Evolutionary conservation across 2,113 vertebrate species (phyloP), one percentile per base, ranked within the genome.

Genomic region (Amblyornis subalaris): DNA sequence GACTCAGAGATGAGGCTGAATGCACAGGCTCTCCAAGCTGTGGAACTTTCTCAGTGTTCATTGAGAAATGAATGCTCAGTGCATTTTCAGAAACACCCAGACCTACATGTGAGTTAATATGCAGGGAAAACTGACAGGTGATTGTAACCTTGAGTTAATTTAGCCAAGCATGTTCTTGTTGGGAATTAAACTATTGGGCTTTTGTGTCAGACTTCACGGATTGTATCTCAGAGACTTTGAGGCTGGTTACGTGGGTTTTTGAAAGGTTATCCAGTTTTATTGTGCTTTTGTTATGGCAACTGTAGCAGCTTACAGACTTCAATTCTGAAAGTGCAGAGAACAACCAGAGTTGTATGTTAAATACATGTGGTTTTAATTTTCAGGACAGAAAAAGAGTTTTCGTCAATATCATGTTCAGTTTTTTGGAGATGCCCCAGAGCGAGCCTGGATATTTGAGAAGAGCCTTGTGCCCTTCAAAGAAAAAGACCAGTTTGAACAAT

Each of bases 361-460:
- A 72, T 51, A 35, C 25, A 10, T 18, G 17, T 4, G 3, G 2
- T 80, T 91, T 44, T 42, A 25, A 91, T 96, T 97, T 96, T 64
- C 86, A 98, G 98, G 97, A 75, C 97, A 98, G 83, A 98, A 97
- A 85, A 98, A 98, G 95, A 98, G 96, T 92, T 90, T 98, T 90
- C 93, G 97, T 89, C 98, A 99, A 60, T 99, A 99, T 95, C 99
- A 99, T 3, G 98, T 99, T 48, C 99, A 99, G 97, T 99, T 99
- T 96, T 99, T 99, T 95, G 99, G 99, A 53, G 98, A 99, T 38
- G 98, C 98, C 45, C 99, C 99, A 17, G 99, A 99, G 96, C 98
- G 99, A 96, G 99, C 99, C 25, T 99, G 99, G 98, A 98, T 99
- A 93, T 99, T 98, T 96, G 99, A 99, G 97, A 99, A 99, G 96